phyloP scores from a whole-genome alignment of 2,888 invertebrate genomes.

The Polymixis lichenea region DNA sequence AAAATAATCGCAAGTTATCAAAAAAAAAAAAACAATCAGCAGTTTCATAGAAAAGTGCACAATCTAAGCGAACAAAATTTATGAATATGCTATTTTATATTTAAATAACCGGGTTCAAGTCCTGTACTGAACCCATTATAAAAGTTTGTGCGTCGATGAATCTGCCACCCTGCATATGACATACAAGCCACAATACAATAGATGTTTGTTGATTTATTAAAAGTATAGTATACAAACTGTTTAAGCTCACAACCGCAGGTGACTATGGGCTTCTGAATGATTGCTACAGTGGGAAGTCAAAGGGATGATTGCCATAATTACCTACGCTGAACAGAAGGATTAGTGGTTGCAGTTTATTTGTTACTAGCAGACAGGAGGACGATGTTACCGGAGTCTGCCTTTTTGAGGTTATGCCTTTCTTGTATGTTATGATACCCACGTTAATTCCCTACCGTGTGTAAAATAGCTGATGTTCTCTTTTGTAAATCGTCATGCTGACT shows the following conservation, averaged over 20 bases:
- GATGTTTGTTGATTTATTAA: no score
- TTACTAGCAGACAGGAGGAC: not conserved
- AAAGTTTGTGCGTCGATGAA: no score
- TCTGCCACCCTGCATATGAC: no score
- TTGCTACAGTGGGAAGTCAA: constrained; percentile 16
- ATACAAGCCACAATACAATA: not conserved
- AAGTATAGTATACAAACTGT: not conserved
- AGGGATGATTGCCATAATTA: constrained; percentile 17
- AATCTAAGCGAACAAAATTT: no score
- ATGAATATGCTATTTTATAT: no score
- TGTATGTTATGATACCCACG: not conserved
- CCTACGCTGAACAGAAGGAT: constrained; percentile 2
- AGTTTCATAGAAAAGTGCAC: no score
- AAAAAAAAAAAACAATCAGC: no score
- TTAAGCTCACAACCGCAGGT: no score
- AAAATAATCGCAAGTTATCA: no score
- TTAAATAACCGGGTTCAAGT: no score
- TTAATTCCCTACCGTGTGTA: not conserved
- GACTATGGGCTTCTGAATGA: not conserved
- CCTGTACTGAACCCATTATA: no score
- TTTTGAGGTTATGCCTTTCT: constrained; percentile 14
- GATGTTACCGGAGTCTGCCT: not conserved
- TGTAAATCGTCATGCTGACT: not conserved
- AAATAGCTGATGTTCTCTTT: not conserved
- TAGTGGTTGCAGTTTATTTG: constrained; percentile 30